These are phyloP conservation scores for Ganaspis sp. DNA, from an alignment of 1,140 invertebrate species.

Conservation along the genomic window DNA sequence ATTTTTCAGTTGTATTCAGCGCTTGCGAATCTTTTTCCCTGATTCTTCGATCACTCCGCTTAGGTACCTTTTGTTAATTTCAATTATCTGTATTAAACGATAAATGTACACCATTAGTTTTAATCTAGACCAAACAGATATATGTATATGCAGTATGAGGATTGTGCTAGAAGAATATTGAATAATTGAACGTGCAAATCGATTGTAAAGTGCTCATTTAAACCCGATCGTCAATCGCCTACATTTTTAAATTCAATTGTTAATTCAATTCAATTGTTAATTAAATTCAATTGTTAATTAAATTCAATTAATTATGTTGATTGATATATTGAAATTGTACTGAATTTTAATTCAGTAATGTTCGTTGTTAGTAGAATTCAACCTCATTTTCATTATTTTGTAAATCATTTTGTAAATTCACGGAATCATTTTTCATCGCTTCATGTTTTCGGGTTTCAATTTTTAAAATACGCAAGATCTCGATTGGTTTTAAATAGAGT, in stretches of 20 bases:
- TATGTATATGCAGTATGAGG: conserved; percentile 57
- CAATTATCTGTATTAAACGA: conserved; percentile 58
- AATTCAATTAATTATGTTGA: too few relatives aligned
- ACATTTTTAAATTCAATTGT: background rate
- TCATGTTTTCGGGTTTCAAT: background rate
- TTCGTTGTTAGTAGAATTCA: background rate
- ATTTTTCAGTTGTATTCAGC: conserved; percentile 24
- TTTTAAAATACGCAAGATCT: too few relatives aligned
- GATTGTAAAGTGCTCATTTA: conserved; percentile 57
- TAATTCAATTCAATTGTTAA: background rate
- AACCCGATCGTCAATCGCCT: conserved; percentile 53
- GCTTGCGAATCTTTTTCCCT: conserved; percentile 53
- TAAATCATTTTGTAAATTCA: background rate
- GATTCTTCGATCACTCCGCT: conserved; percentile 53
- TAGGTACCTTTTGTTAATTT: conserved; percentile 66
- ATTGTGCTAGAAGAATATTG: conserved; percentile 67
- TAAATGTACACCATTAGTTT: conserved; percentile 70
- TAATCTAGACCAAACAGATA: conserved; percentile 66
- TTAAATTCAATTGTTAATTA: conserved; percentile 21
- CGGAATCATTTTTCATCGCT: background rate
- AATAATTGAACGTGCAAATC: conserved; percentile 60
- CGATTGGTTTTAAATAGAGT: conserved; percentile 60
- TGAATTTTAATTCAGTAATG: too few relatives aligned
- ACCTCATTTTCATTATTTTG: background rate
- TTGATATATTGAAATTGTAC: too few relatives aligned